Evolutionary conservation across 2,797 vertebrate genomes (phyloP), one percentile per base, ranked within the genome.

Genomic region (Typhlichthys eigenmanni): DNA sequence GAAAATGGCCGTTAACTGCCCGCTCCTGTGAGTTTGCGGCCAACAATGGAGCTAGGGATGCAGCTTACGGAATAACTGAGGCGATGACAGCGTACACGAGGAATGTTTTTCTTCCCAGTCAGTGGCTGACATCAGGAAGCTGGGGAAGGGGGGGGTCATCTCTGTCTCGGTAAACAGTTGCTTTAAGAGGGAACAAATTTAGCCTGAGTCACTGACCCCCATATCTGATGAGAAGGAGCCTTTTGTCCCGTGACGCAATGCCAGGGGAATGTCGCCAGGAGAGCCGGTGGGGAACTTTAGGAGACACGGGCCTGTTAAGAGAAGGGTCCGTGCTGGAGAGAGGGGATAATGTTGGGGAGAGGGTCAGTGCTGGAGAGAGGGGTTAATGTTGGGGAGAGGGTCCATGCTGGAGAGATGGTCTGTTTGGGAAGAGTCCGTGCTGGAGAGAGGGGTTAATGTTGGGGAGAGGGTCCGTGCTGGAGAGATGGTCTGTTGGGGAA

Each of bases 131-230:
- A 56, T 76, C 60, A 79, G 85, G 81, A 88, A 87, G 80, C 66
- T 56, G 64, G 77, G 47, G 66, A 73, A 12, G 70, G 62, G 69
- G 67, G 71, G 5, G 4, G 32, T 38, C 38, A 14, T 38, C 14
- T 54, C 57, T 67, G 65, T 85, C 76, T 66, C 62, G 61, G 72
- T 85, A 66, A 87, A 81, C 76, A 69, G 68, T 85, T 87, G 86
- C 86, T 81, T 84, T 80, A 82, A 88, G 83, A 79, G 74, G 81
- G 71, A 87, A 79, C 83, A 87, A 82, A 85, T 87, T 84, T 86
- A 80, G 80, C 85, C 62, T 69, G 76, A 82, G 77, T 87, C 32
- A 11, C 60, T 19, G 74, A 86, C 84, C 82, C 75, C 72, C 70
- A 1, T 75, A 77, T 86, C 81, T 81, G 81, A 83, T 81, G 81